Percentiles rank a stretch among this genome's conserved stretches.
phyloP scores from a whole-genome alignment of 2,888 invertebrate species.

The Zhuqinia jingwanae region DNA sequence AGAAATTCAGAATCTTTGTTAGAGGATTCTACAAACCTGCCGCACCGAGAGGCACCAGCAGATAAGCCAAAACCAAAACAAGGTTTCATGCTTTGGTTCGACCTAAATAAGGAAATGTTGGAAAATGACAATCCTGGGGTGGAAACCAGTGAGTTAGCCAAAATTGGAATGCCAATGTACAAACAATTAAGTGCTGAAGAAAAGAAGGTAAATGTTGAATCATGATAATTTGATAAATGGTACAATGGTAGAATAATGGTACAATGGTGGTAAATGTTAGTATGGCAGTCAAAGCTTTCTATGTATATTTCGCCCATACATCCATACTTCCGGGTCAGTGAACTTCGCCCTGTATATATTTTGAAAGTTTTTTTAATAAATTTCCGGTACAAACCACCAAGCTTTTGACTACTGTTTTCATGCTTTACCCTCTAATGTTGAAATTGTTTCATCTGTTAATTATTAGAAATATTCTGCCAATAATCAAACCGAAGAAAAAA shows the following conservation, averaged over 20 bases:
- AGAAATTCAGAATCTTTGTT: slow-evolving; percentile 47
- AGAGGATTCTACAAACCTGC: slow-evolving; percentile 57
- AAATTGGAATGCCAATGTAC: slow-evolving; percentile 83
- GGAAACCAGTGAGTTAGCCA: slow-evolving; percentile 83
- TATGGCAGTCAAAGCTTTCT: too few species aligned
- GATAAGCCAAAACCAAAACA: slow-evolving; percentile 28
- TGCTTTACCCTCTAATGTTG: too few species aligned
- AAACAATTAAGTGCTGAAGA: slow-evolving; percentile 80
- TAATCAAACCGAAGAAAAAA: slow-evolving; percentile 48
- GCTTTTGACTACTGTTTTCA: too few species aligned
- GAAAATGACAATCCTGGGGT: slow-evolving; percentile 84
- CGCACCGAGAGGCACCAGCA: background rate
- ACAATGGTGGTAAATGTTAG: too few species aligned
- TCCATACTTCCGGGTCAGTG: too few species aligned
- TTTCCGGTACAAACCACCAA: too few species aligned
- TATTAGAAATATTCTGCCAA: slow-evolving; percentile 22
- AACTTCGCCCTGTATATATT: too few species aligned
- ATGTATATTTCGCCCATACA: too few species aligned
- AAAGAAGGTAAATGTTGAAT: slow-evolving; percentile 47
- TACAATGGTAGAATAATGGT: too few species aligned
- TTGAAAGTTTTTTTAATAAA: too few species aligned
- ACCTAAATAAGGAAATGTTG: slow-evolving; percentile 83
- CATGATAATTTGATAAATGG: background rate
- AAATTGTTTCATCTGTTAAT: too few species aligned
- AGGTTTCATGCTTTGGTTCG: slow-evolving; percentile 84